Evolutionary conservation across 2,888 invertebrate genomes (phyloP), one percentile per base, ranked within the genome.

Genomic region (Eudemis profundana): DNA sequence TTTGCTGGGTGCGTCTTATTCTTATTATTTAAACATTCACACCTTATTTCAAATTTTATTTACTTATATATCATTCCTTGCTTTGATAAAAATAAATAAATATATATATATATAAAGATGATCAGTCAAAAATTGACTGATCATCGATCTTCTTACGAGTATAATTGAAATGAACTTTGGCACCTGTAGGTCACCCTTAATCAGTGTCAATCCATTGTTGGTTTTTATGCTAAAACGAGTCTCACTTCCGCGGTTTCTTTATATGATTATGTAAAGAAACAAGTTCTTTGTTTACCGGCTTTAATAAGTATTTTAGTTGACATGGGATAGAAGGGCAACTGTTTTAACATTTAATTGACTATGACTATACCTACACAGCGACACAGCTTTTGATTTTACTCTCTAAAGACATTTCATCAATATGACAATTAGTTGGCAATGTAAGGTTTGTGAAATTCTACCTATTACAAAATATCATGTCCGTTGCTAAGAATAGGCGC

Each of bases 401-500:
- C 40, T 42, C 23, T n/a, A 49, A 33, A 15, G 29, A 44, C 44
- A 44, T 44, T 17, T 42, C 51, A 36, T 63, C 56, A 49, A 50
- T 50, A 42, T 57, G 42, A 50, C 63, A 57, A 57, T 57, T 36
- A 57, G 53, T 62, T 38, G 27, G 57, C 50, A 63, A 63, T 63
- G 14, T 42, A 56, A 63, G 56, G 12, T 36, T 57, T 57, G 21
- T 42, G 33, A 33, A 50, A 63, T 63, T 63, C 15, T 56, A 46
- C 49, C 40, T 14, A 23, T 57, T 57, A 23, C 56, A 10, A 44
- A 57, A 57, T 50, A 50, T 17, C 49, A 36, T 23, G 40, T 29
- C 12, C 23, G 40, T 40, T 33, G 49, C 12, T 23, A 56, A 21
- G 38, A 7, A 27, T 15, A 23, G 46, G 29, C 27, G 50, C 14